A percentile compares a stretch with the other conserved stretches of the same genome.
These are phyloP conservation scores for Caretta caretta DNA, from an alignment of 2,113 vertebrate species.

Conservation along the genomic window DNA sequence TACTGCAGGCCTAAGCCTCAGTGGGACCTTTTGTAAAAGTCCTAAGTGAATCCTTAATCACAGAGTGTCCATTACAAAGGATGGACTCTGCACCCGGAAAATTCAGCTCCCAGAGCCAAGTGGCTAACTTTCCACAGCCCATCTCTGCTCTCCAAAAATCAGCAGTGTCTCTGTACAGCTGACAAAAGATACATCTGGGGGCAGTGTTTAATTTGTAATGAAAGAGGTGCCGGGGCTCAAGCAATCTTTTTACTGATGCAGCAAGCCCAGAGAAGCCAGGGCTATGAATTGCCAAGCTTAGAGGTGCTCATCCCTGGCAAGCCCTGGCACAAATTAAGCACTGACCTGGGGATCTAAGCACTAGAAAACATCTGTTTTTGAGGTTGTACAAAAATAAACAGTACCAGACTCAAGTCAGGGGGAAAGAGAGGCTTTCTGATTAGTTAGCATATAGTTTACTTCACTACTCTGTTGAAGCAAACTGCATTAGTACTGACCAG, in stretches of 20 bases:
- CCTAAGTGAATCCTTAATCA: slow-evolving; percentile 24
- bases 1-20: background rate
- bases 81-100: slow-evolving; percentile 12
- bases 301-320: too few relatives aligned
- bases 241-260: too few relatives aligned
- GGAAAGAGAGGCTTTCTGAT: slow-evolving; percentile 23
- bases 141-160: slow-evolving; percentile 44
- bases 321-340: too few relatives aligned
- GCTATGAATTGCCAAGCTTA: too few relatives aligned
- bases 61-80: background rate
- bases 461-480: background rate
- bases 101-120: background rate
- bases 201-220: too few relatives aligned
- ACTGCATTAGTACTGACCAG: background rate
- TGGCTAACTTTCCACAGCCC: slow-evolving; percentile 38
- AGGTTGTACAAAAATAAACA: slow-evolving; percentile 73
- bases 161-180: slow-evolving; percentile 55
- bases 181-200: slow-evolving; percentile 62
- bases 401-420: slow-evolving; percentile 45
- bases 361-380: slow-evolving; percentile 72
- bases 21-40: background rate
- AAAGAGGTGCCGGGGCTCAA: too few relatives aligned
- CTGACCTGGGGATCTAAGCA: slow-evolving; percentile 27
- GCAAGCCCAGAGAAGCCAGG: too few relatives aligned
- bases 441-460: slow-evolving; percentile 27